A percentile compares a stretch with the other conserved stretches of the same genome.
Conservation (phyloP, 1,140 invertebrate species). For the Listronotus bonariensis region DNA sequence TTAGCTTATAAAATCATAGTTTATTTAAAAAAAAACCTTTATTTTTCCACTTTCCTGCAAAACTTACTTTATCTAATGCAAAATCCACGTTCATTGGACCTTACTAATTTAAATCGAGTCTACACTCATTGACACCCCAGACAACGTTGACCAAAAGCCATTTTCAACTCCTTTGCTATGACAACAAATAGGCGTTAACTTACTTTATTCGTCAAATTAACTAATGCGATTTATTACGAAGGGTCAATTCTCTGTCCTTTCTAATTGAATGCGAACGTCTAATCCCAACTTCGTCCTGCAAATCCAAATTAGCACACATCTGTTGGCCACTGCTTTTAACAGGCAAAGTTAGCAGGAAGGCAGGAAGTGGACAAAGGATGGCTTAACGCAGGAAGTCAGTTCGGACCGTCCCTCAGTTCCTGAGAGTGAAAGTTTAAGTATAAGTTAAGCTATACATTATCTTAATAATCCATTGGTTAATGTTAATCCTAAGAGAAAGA, state of each 20-base stretch:
- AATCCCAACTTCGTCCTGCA: conserved; percentile 23
- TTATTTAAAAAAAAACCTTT: no score
- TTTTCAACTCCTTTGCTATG: conserved; percentile 28
- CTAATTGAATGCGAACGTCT: conserved; percentile 35
- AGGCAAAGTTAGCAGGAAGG: not conserved
- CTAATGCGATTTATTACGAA: conserved; percentile 35
- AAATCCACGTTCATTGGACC: conserved; percentile 2
- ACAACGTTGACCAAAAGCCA: conserved; percentile 25
- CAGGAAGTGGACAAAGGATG: conserved; percentile 3
- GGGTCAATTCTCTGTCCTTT: conserved; percentile 33
- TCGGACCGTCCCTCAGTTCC: no score
- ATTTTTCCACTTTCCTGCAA: no score
- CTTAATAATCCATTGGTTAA: no score
- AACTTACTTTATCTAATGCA: no score
- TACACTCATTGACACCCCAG: not conserved
- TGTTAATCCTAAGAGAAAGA: no score
- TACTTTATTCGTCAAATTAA: conserved; percentile 37
- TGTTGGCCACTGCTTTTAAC: conserved; percentile 14
- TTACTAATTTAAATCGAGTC: conserved; percentile 23
- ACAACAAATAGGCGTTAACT: conserved; percentile 38
- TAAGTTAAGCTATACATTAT: no score
- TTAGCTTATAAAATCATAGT: no score
- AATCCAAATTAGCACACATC: conserved; percentile 36
- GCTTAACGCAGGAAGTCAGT: no score
- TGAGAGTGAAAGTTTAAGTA: no score